Evolutionary conservation across 2,888 invertebrate species (phyloP).

Genomic region (Neria commutata): DNA sequence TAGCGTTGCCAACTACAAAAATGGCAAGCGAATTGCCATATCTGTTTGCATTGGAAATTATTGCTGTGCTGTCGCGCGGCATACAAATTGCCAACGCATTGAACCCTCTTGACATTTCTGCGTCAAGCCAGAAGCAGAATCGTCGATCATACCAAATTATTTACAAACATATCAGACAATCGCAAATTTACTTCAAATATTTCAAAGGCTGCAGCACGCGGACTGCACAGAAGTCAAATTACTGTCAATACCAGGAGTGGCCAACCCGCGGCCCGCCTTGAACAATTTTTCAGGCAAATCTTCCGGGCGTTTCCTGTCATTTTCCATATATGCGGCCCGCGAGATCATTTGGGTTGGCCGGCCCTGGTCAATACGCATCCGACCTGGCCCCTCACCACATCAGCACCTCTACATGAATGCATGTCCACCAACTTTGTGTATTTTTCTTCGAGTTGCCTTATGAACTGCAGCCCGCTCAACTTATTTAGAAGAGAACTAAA

Average conservation of each 20-base stretch:
- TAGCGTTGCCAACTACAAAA: neutral
- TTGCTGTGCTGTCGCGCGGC: neutral
- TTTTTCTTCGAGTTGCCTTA: neutral
- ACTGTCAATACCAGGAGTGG: neutral
- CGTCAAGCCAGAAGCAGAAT: neutral
- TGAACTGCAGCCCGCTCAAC: neutral
- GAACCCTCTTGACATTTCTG: neutral
- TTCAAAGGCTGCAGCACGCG: no score
- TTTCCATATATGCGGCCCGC: no score
- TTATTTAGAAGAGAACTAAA: neutral
- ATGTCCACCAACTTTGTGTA: neutral
- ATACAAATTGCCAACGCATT: slow-evolving; percentile 5
- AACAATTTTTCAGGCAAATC: no score
- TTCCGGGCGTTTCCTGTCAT: no score
- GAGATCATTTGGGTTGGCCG: no score
- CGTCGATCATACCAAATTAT: neutral
- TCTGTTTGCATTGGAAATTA: slow-evolving; percentile 8
- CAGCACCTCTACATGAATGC: no score
- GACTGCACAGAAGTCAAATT: neutral
- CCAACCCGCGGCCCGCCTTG: no score
- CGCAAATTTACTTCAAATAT: neutral
- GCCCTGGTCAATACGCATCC: no score
- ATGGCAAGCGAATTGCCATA: slow-evolving; percentile 16
- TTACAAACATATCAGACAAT: no score
- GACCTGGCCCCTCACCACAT: no score